These are phyloP conservation scores for Drosophila kambysellisi DNA, from an alignment of 2,888 invertebrate species.

Conservation along the genomic window DNA sequence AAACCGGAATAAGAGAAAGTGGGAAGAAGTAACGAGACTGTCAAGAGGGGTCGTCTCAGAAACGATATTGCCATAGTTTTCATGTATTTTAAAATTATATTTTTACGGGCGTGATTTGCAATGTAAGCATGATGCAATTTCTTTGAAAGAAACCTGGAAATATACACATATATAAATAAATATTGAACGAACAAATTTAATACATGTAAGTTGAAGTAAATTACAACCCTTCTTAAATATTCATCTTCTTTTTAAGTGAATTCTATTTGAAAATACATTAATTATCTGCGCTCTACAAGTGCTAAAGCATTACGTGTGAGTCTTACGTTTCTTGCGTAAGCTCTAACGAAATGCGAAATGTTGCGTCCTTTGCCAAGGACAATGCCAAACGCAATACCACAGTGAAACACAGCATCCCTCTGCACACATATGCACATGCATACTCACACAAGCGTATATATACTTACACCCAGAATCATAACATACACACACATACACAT, in stretches of 20 bases:
- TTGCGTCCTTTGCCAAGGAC: constrained; percentile 73
- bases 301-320: constrained; percentile 20
- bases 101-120: not conserved
- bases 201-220: not conserved
- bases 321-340: constrained; percentile 68
- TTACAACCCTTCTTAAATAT: not conserved
- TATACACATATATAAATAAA: not conserved
- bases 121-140: not conserved
- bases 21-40: too few species aligned
- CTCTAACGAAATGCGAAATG: constrained; percentile 44
- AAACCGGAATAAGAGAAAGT: too few species aligned
- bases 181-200: not conserved
- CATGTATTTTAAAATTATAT: not conserved
- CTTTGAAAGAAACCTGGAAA: not conserved
- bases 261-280: not conserved
- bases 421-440: constrained; percentile 5
- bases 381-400: constrained; percentile 29
- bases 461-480: not conserved
- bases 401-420: constrained; percentile 55
- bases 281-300: not conserved
- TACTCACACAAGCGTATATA: not conserved
- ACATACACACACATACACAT: not conserved
- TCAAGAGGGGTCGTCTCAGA: not conserved
- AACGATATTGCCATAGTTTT: not conserved
- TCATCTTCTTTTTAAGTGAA: not conserved